These are phyloP conservation scores for Laterallus jamaicensis DNA, from an alignment of 2,113 vertebrate genomes.

Conservation along the genomic window DNA sequence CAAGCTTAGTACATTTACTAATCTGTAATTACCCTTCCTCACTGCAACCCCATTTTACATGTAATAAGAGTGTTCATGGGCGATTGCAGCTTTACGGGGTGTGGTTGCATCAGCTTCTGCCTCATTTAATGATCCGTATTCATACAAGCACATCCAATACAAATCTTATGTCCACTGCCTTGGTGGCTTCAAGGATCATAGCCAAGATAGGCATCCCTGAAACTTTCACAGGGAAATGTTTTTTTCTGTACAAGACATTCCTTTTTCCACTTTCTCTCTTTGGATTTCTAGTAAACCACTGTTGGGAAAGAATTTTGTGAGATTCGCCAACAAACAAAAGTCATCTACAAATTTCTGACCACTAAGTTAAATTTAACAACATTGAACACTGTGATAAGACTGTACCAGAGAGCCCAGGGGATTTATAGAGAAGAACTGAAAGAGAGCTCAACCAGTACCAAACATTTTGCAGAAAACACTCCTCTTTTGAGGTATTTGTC, in stretches of 20 bases:
- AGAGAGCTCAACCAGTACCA: background rate
- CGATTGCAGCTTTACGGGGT: background rate
- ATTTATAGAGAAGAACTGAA: background rate
- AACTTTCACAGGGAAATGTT: background rate
- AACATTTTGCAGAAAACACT: background rate
- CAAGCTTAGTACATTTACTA: background rate
- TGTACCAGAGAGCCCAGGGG: background rate
- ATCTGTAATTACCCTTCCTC: background rate
- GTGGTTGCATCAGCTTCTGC: background rate
- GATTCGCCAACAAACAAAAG: background rate
- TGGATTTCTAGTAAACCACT: background rate
- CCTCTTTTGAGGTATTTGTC: fast-evolving
- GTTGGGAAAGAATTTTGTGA: background rate
- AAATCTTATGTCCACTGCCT: background rate
- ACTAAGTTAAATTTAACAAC: background rate
- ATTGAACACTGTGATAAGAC: background rate
- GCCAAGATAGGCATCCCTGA: background rate
- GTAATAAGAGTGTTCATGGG: background rate
- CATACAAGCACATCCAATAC: background rate
- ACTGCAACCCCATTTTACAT: background rate
- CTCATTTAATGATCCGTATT: background rate
- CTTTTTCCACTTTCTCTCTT: background rate
- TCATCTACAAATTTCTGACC: background rate
- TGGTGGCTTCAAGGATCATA: fast-evolving
- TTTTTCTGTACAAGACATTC: background rate